Evolutionary conservation across 2,888 invertebrate species (phyloP).

Genomic region (Cephus pulcher): DNA sequence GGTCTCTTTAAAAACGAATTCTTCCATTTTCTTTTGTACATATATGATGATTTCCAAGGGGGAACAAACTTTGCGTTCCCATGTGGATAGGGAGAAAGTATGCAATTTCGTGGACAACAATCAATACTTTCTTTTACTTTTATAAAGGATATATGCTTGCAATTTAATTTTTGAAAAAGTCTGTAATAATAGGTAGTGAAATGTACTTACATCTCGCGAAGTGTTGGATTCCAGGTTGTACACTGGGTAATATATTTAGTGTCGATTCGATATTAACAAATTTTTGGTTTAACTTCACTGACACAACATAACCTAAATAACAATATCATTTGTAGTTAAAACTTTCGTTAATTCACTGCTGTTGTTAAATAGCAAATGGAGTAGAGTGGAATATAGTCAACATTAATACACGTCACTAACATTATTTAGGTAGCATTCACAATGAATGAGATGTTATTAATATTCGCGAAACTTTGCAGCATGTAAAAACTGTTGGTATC

Average conservation of each 20-base stretch:
- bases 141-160: no score
- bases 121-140: not conserved
- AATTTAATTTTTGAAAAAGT: no score
- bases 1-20: not conserved
- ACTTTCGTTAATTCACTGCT: not conserved
- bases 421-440: not conserved
- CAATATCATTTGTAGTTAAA: not conserved
- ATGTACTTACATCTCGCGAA: not conserved
- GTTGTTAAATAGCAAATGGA: not conserved
- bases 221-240: not conserved
- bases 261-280: not conserved
- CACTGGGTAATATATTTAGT: not conserved
- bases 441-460: not conserved
- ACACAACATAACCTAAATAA: not conserved
- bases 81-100: not conserved
- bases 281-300: not conserved
- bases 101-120: not conserved
- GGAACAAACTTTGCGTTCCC: not conserved
- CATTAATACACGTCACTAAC: not conserved
- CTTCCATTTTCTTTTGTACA: not conserved
- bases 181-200: not conserved
- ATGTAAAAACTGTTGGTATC: not conserved
- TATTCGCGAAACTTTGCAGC: not conserved
- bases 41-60: not conserved
- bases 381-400: not conserved